Evolutionary conservation across 2,797 vertebrate species (phyloP), one percentile per base, ranked within the genome.

Genomic region (Acipenser oxyrinchus): DNA sequence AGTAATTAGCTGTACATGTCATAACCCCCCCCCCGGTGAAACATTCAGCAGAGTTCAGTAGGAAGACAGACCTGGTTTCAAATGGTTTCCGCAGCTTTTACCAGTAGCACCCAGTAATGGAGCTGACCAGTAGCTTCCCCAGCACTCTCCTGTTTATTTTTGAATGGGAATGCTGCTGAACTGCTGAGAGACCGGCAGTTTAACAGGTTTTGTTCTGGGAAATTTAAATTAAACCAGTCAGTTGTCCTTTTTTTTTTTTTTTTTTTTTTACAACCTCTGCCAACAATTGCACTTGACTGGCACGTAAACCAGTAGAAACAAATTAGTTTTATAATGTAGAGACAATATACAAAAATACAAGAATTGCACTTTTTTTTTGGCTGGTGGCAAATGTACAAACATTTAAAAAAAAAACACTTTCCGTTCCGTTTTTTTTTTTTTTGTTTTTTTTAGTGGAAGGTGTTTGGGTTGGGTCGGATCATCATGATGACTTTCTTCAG

Each of bases 401-500:
- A 58, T 12, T 2, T 2, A n/a, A 58, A 58, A 11, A 11, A 37
- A 7, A n/a, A 58, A 58, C 10, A 11, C 15, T 18, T 18, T n/a
- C n/a, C n/a, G 15, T 18, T 18, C 23, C 23, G 65, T 61, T 66
- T 58, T 13, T 51, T 60, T 66, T 61, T 66, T 58, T 13, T 51
- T 60, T 18, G 1, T 13, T 51, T 65, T 66, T 78, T 64, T 88
- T 83, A 99, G 77, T 97, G 96, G 85, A 96, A 98, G 62, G 95
- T 97, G 82, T 98, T 98, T 15, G 95, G 93, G 63, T 99, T 98
- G n/a, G 96, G 95, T 69, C 96, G 90, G 75, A 99, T 98, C 97
- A 99, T 90, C 89, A 90, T 89, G 64, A 89, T 83, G 60, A 90
- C 87, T 75, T 86, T 98, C 87, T 99, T 99, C 3, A 99, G 82